A percentile compares a stretch with the other conserved stretches of the same genome.
Evolutionary conservation across 2,888 invertebrate species (phyloP).

Genomic region (Synergus gifuensis): DNA sequence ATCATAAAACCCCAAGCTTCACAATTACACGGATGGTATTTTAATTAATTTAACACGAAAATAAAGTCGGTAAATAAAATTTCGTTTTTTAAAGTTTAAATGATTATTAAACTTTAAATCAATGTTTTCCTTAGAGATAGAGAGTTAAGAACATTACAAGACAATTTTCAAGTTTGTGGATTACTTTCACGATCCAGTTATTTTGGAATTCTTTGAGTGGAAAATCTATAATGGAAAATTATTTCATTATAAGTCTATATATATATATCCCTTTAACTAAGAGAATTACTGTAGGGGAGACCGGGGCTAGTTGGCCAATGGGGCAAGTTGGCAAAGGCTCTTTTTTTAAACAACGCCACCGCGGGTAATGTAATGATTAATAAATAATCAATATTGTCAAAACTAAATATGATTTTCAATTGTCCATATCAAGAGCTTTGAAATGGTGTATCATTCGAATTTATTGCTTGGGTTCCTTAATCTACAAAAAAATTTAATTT

Average conservation of each 20-base stretch:
- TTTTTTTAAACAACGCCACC: no score
- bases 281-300: not conserved
- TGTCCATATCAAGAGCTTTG: no score
- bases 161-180: not conserved
- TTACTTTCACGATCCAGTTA: not conserved
- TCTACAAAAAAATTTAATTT: no score
- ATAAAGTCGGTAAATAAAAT: constrained; percentile 24
- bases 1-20: constrained; percentile 29
- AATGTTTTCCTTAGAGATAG: not conserved
- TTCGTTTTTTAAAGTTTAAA: constrained; percentile 14
- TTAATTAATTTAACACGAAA: constrained; percentile 20
- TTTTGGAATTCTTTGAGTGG: not conserved
- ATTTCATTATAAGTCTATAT: not conserved
- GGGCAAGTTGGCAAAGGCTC: no score
- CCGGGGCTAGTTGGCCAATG: no score
- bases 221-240: not conserved
- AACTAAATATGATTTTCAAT: no score
- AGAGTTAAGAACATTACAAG: not conserved
- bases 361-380: no score
- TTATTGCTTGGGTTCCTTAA: no score
- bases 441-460: no score
- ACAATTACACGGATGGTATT: constrained; percentile 34
- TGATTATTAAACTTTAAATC: constrained; percentile 19
- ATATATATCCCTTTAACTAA: not conserved
- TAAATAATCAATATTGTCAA: no score